Conservation (phyloP, 1,140 invertebrate species). For the Planococcus citri region DNA sequence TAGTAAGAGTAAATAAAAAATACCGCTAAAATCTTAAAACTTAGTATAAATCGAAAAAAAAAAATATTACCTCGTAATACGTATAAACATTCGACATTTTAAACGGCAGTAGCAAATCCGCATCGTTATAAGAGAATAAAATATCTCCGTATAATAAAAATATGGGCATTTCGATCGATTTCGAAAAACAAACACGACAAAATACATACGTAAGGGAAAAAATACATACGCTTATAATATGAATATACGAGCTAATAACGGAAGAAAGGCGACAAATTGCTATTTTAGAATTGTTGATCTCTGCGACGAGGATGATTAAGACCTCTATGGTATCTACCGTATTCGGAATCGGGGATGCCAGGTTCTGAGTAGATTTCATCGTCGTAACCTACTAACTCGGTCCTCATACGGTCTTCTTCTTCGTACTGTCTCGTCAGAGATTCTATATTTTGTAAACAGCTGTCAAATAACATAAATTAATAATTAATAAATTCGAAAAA, state of each 20-base stretch:
- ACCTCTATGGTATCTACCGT: neutral
- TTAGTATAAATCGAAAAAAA: neutral
- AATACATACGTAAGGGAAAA: no score
- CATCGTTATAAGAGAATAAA: neutral
- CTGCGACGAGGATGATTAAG: neutral
- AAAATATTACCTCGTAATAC: neutral
- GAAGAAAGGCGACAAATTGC: neutral
- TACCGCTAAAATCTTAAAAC: neutral
- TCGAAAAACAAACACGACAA: no score
- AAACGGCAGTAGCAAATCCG: neutral
- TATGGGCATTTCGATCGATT: neutral
- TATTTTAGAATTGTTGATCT: constrained; percentile 4
- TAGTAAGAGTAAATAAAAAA: no score
- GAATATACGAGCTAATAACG: no score
- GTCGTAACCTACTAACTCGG: neutral
- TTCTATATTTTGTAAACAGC: constrained; percentile 11
- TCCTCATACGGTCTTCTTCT: constrained; percentile 8
- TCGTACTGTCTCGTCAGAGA: constrained; percentile 5
- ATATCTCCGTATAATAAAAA: neutral
- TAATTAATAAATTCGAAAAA: no score
- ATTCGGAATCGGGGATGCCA: neutral
- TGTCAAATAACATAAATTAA: neutral
- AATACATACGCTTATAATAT: no score
- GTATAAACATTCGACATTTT: neutral
- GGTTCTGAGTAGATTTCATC: constrained; percentile 6